Evolutionary conservation across 2,797 vertebrate genomes (phyloP).

Genomic region (Enteromius afrohamiltoni): DNA sequence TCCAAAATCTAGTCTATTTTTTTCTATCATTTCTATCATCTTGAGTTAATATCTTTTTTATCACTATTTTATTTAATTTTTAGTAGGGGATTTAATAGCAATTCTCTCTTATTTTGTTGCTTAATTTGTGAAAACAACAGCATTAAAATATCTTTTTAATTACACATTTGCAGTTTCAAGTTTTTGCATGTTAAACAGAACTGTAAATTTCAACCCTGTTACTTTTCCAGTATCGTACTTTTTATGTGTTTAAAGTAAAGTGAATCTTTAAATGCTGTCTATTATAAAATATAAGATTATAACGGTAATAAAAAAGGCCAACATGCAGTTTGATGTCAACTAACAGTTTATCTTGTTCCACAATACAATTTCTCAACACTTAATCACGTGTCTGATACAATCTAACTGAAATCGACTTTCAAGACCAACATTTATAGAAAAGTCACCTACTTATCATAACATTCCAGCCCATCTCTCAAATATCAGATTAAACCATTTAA

Average conservation of each 20-base stretch:
- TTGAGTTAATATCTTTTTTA: not conserved
- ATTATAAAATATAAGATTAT: not conserved
- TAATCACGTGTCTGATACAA: not conserved
- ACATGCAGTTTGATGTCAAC: not conserved
- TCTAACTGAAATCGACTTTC: not conserved
- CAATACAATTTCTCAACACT: not conserved
- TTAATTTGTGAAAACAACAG: not conserved
- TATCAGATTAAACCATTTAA: not conserved
- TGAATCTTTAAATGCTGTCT: not conserved
- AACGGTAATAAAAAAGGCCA: not conserved
- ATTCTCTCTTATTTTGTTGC: not conserved
- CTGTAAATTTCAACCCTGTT: conserved; percentile 2
- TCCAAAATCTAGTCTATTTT: not conserved
- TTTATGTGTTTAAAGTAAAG: not conserved
- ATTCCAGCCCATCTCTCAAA: not conserved
- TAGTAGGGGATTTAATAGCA: not conserved
- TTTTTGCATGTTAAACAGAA: not conserved
- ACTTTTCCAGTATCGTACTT: not conserved
- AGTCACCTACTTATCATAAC: not conserved
- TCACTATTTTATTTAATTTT: not conserved
- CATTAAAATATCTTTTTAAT: not conserved
- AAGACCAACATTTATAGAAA: not conserved
- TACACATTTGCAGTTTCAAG: not conserved
- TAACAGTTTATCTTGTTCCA: not conserved
- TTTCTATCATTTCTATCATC: not conserved